Evolutionary conservation across 2,888 invertebrate genomes (phyloP).

Genomic region (Caenorhabditis doughertyi): DNA sequence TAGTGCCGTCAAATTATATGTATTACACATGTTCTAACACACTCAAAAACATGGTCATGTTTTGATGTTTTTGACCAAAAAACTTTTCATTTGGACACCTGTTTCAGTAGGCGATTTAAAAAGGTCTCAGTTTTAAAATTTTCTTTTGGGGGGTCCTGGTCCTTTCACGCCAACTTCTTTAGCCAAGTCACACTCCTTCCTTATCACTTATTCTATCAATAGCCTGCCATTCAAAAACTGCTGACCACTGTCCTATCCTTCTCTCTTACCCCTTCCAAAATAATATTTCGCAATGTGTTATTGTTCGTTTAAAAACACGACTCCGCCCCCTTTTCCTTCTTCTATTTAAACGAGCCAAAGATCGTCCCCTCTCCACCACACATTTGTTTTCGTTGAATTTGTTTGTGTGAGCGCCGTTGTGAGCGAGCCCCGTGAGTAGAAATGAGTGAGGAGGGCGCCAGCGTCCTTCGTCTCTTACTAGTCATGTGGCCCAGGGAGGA

Average conservation of each 20-base stretch:
- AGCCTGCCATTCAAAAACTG: slow-evolving; percentile 11
- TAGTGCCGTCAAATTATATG: too few relatives aligned
- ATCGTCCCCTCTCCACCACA: slow-evolving; percentile 34
- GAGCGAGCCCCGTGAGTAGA: not conserved
- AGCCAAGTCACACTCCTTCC: slow-evolving; percentile 7
- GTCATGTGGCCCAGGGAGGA: slow-evolving; percentile 31
- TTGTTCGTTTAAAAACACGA: slow-evolving; percentile 26
- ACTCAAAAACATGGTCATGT: too few relatives aligned
- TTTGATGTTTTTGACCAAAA: too few relatives aligned
- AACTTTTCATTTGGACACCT: too few relatives aligned
- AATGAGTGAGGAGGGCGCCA: slow-evolving; percentile 12
- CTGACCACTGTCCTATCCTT: slow-evolving; percentile 13
- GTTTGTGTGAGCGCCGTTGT: slow-evolving; percentile 20
- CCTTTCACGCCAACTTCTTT: too few relatives aligned
- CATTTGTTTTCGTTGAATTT: slow-evolving; percentile 60
- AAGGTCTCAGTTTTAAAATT: too few relatives aligned
- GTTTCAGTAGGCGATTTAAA: too few relatives aligned
- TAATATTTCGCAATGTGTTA: slow-evolving; percentile 54
- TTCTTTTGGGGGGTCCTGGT: too few relatives aligned
- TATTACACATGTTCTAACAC: too few relatives aligned
- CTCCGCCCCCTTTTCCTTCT: slow-evolving; percentile 36
- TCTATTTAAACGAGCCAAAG: slow-evolving; percentile 55
- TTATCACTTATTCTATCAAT: slow-evolving; percentile 2
- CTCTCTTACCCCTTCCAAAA: slow-evolving; percentile 14
- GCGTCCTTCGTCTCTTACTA: slow-evolving; percentile 11